Evolutionary conservation across 2,888 invertebrate genomes (phyloP).

Genomic region (Melangyna quadrimaculata): DNA sequence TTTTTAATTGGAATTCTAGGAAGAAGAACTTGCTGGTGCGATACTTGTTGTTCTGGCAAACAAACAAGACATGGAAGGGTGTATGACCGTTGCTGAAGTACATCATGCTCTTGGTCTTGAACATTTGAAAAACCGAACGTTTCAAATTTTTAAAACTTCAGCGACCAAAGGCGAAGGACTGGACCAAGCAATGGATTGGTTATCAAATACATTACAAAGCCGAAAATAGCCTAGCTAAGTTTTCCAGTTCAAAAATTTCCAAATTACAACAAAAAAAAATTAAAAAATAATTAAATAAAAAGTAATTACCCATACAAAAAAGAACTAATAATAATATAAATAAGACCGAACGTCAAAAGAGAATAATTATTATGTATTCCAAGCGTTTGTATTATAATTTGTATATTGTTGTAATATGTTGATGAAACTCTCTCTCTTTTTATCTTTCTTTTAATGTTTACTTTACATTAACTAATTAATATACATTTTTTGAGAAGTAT

Average conservation of each 20-base stretch:
- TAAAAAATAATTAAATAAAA: conserved; percentile 5
- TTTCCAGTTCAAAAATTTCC: conserved; percentile 36
- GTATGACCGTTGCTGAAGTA: conserved; percentile 97
- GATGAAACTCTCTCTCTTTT: conserved; percentile 15
- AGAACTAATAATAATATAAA: background rate
- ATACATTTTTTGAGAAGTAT: conserved; percentile 19
- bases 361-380: conserved; percentile 29
- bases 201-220: conserved; percentile 93
- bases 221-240: conserved; percentile 86
- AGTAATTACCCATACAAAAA: conserved; percentile 26
- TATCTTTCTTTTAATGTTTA: conserved; percentile 26
- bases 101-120: conserved; percentile 97
- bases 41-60: conserved; percentile 98
- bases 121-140: conserved; percentile 96
- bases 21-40: conserved; percentile 98
- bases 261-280: conserved; percentile 25
- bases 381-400: conserved; percentile 44
- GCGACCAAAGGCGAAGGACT: conserved; percentile 99
- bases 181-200: conserved; percentile 99
- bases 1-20: conserved; percentile 83
- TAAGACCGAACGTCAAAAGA: conserved; percentile 19
- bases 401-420: conserved; percentile 45
- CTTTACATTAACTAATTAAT: conserved; percentile 23
- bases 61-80: conserved; percentile 99
- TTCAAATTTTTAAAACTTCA: conserved; percentile 98